phyloP scores from a whole-genome alignment of 2,113 vertebrate species.

The Hemibagrus wyckioides region DNA sequence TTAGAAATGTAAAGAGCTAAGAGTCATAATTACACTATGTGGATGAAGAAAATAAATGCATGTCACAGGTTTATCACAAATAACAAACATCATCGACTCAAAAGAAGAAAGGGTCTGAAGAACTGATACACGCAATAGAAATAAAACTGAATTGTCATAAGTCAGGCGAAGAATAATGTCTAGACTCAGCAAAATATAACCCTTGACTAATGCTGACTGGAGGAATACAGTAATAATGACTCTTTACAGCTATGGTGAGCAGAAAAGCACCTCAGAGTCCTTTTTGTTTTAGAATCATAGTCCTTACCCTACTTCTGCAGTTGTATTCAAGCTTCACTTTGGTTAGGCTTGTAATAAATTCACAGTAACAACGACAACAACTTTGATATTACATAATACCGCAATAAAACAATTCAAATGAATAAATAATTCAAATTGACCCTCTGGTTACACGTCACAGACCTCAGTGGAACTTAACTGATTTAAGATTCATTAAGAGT shows the following conservation, averaged over 20 bases:
- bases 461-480: neutral
- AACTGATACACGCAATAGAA: neutral
- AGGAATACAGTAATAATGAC: neutral
- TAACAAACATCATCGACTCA: constrained; percentile 3
- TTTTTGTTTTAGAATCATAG: too few species aligned
- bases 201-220: neutral
- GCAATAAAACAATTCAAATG: neutral
- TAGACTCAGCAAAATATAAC: neutral
- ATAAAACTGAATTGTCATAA: neutral
- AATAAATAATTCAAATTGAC: neutral
- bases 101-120: neutral
- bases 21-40: constrained; percentile 66
- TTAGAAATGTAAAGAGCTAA: constrained; percentile 57
- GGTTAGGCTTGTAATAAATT: neutral
- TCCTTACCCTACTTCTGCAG: too few species aligned
- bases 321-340: neutral
- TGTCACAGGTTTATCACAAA: constrained; percentile 58
- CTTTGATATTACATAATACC: neutral
- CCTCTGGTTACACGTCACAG: neutral
- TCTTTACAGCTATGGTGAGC: neutral
- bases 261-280: neutral
- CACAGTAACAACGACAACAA: neutral
- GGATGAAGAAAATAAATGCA: constrained; percentile 63
- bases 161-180: neutral
- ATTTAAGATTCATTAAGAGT: neutral